Conservation (phyloP, 2,113 vertebrate species). For the Oreochromis tanganicae region DNA sequence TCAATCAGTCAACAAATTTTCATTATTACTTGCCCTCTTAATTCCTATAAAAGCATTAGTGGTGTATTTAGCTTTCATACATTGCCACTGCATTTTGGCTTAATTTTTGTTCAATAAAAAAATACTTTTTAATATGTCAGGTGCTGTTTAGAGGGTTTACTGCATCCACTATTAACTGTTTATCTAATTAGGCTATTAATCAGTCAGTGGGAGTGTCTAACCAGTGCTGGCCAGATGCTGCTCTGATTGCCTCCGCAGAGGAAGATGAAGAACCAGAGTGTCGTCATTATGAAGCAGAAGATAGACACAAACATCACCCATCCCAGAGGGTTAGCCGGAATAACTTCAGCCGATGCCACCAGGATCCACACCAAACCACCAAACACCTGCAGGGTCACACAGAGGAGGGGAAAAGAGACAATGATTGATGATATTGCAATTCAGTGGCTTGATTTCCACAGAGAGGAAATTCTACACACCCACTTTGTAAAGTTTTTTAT, state of each 20-base stretch:
- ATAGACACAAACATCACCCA: constrained; percentile 85
- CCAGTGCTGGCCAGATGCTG: constrained; percentile 73
- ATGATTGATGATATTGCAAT: neutral
- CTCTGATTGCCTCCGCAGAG: constrained; percentile 67
- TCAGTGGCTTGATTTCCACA: neutral
- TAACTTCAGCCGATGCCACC: constrained; percentile 64
- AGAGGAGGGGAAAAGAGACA: neutral
- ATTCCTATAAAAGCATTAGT: too few species aligned
- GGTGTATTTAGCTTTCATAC: too few species aligned
- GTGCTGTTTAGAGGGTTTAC: too few species aligned
- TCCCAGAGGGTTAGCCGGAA: constrained; percentile 41
- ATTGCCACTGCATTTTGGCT: too few species aligned
- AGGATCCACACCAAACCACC: constrained; percentile 83
- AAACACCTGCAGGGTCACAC: constrained; percentile 66
- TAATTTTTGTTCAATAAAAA: too few species aligned
- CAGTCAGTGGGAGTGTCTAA: constrained; percentile 44
- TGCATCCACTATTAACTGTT: neutral
- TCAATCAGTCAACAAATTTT: too few species aligned
- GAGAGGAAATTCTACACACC: neutral
- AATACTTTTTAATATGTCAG: too few species aligned
- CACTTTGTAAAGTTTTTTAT: neutral
- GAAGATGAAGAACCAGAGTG: constrained; percentile 71
- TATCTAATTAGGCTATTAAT: neutral
- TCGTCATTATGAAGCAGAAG: constrained; percentile 78
- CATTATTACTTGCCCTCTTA: too few species aligned